Base-by-base conservation (phyloP, 2,797 vertebrate genomes). In the Eremophila alpestris region DNA sequence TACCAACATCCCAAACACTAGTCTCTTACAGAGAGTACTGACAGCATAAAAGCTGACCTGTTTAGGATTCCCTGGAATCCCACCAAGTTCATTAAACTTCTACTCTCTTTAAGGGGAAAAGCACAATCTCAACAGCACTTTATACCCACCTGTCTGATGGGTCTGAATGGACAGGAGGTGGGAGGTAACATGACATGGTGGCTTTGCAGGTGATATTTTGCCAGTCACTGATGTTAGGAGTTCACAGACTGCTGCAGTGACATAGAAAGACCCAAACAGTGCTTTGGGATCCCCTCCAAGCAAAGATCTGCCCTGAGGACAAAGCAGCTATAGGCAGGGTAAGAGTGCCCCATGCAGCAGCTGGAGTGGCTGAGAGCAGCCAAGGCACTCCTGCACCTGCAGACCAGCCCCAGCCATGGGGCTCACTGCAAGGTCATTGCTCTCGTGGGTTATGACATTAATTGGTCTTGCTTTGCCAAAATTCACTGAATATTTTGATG, bases 281-380 rank as follows among this genome's bases (percentile, higher is more conserved):
- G 10, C 7, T 54, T 27, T 32, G 5, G 16, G 17, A 52, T 56
- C 7, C 5, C 62, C 69, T 10, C 21, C 36, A 13, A 36, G 32
- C 4, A 26, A 24, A 55, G 36, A 46, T 59, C 14, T 54, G 7
- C 26, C 46, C 11, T 83, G 78, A 17, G 62, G 22, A 29, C 40
- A 55, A 15, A 48, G 34, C 13, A n/a, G 1, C 24, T 5, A 3
- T 9, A 4, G 9, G 3, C 12, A 29, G 40, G 11, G 1, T 10
- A 9, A 48, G 1, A 8, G 5, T 73, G 11, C 8, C 24, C 23
- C 7, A 5, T 0, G 1, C 21, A 19, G 40, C 29, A 34, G 58
- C 49, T 45, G 23, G 18, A 38, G 32, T 4, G 34, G 4, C 32
- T 45, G 36, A 51, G 45, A 55, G 12, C 26, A 70, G 9, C n/a